A percentile compares a stretch with the other conserved stretches of the same genome.
These are phyloP conservation scores for Galaxea fascicularis DNA, from an alignment of 92 coral and sea anemone species.

Conservation along the genomic window DNA sequence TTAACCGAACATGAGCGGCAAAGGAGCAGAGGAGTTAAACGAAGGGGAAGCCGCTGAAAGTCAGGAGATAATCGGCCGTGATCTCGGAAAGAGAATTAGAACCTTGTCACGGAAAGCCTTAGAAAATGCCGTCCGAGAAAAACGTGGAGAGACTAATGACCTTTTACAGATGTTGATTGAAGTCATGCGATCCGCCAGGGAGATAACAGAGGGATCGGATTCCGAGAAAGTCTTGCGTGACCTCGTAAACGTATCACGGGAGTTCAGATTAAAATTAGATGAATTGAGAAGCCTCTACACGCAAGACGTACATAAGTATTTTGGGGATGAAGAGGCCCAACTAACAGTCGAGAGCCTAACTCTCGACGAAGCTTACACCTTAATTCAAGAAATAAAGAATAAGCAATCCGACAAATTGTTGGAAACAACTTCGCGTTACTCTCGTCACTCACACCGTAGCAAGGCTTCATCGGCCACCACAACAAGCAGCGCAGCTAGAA, in stretches of 20 bases:
- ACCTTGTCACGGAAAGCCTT: conserved; percentile 14
- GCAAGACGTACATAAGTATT: background rate
- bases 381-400: background rate
- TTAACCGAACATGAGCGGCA: background rate
- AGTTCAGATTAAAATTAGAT: conserved; percentile 11
- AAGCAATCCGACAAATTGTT: no score
- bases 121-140: conserved; percentile 19
- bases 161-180: background rate
- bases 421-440: background rate
- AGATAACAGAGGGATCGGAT: conserved; percentile 24
- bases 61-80: background rate
- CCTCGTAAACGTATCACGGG: conserved; percentile 21
- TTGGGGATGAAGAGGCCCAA: background rate
- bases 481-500: conserved; percentile 21
- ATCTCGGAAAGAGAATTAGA: conserved; percentile 31
- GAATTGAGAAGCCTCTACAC: background rate
- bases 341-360: background rate
- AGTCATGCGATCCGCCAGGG: conserved; percentile 35
- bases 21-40: background rate
- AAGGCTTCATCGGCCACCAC: background rate
- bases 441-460: background rate
- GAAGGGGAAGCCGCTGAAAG: conserved; percentile 13
- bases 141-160: background rate
- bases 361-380: background rate
- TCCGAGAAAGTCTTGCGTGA: conserved; percentile 4